Evolutionary conservation across 1,140 invertebrate genomes (phyloP).

Genomic region (Epicauta chinensis): DNA sequence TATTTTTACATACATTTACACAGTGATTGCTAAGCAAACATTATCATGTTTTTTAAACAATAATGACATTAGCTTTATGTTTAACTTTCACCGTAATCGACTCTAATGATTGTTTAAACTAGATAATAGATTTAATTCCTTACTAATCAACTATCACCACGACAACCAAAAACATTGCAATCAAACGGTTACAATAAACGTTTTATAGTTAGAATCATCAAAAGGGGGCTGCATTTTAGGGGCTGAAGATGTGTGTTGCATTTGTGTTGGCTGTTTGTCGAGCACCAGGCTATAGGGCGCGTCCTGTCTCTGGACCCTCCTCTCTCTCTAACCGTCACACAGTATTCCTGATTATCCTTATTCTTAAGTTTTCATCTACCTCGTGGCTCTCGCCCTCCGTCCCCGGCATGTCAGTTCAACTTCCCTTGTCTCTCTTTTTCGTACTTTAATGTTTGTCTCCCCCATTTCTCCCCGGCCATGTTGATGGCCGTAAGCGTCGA

Average conservation of each 20-base stretch:
- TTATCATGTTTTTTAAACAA: slow-evolving; percentile 17
- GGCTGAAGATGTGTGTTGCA: no score
- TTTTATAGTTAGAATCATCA: no score
- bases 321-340: slow-evolving; percentile 18
- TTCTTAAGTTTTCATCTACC: slow-evolving; percentile 26
- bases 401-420: no score
- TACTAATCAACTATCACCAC: background rate
- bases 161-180: no score
- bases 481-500: slow-evolving; percentile 23
- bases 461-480: slow-evolving; percentile 22
- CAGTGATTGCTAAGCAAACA: slow-evolving; percentile 12
- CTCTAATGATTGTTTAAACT: slow-evolving; percentile 12
- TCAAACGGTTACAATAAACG: no score
- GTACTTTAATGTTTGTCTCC: no score
- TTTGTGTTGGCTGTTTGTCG: no score
- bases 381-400: background rate
- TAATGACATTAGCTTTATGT: slow-evolving; percentile 13
- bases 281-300: no score
- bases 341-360: slow-evolving; percentile 32
- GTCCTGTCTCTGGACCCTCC: slow-evolving; percentile 22
- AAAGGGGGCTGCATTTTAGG: no score
- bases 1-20: slow-evolving; percentile 15
- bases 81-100: slow-evolving; percentile 10
- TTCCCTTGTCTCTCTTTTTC: no score
- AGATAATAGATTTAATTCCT: background rate